A percentile compares a stretch with the other conserved stretches of the same genome.
Conservation (phyloP, 2,797 vertebrate genomes). For the Enteromius unitaeniatus region DNA sequence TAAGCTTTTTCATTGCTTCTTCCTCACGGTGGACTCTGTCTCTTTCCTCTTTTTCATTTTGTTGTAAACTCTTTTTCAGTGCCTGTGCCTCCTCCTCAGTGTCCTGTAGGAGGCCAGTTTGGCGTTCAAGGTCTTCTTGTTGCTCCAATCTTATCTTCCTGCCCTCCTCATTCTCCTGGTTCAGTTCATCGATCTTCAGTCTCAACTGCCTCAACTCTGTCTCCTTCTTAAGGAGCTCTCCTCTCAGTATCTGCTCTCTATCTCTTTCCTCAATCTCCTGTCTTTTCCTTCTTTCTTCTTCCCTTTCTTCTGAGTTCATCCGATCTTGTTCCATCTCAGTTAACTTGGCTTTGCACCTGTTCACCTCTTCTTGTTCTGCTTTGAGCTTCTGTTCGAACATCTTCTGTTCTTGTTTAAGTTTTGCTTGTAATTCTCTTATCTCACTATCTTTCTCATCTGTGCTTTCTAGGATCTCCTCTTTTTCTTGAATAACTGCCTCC, state of each 20-base stretch:
- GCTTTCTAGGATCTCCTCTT: neutral
- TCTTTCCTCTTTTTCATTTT: slow-evolving; percentile 66
- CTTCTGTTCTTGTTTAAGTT: slow-evolving; percentile 5
- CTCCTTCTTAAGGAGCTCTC: slow-evolving; percentile 42
- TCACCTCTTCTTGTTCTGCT: slow-evolving; percentile 25
- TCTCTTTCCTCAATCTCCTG: slow-evolving; percentile 46
- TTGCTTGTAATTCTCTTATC: slow-evolving; percentile 24
- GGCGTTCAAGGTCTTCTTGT: slow-evolving; percentile 49
- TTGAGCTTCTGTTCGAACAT: slow-evolving; percentile 29
- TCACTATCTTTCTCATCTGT: slow-evolving; percentile 15
- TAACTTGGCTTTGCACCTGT: slow-evolving; percentile 21
- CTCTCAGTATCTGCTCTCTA: slow-evolving; percentile 39
- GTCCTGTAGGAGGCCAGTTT: slow-evolving; percentile 43
- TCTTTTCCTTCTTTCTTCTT: slow-evolving; percentile 41
- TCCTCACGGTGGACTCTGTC: slow-evolving; percentile 64
- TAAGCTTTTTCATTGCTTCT: slow-evolving; percentile 64
- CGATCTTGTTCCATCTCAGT: slow-evolving; percentile 6
- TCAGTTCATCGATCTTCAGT: slow-evolving; percentile 39
- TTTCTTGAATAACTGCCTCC: slow-evolving; percentile 26
- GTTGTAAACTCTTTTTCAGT: slow-evolving; percentile 45
- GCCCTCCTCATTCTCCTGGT: slow-evolving; percentile 8
- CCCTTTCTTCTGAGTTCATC: slow-evolving; percentile 24
- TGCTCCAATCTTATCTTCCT: slow-evolving; percentile 32
- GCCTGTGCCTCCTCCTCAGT: slow-evolving; percentile 23
- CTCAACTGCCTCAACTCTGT: slow-evolving; percentile 27